Conservation (phyloP, 1,140 invertebrate genomes). For the Leptopilina boulardi region DNA sequence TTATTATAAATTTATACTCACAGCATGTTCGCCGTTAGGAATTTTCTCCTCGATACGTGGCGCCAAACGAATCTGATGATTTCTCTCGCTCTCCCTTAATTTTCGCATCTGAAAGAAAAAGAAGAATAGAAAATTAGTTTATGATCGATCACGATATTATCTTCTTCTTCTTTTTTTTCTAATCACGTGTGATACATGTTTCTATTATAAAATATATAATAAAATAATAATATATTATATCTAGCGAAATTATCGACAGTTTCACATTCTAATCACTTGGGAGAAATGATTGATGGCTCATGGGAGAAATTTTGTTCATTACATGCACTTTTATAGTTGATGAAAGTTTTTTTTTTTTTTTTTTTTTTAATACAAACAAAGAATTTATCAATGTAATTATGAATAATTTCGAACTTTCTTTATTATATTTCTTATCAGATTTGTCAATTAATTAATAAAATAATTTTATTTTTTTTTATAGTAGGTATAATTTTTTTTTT, state of each 20-base stretch:
- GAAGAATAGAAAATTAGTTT: slow-evolving; percentile 49
- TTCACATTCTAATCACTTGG: slow-evolving; percentile 17
- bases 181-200: slow-evolving; percentile 15
- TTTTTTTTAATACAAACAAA: not conserved
- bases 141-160: slow-evolving; percentile 46
- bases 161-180: no score
- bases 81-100: slow-evolving; percentile 67
- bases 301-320: not conserved
- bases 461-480: no score
- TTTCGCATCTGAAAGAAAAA: slow-evolving; percentile 71
- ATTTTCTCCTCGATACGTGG: slow-evolving; percentile 66
- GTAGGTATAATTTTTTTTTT: no score
- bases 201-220: not conserved
- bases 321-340: not conserved
- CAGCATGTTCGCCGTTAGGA: slow-evolving; percentile 62
- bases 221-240: not conserved
- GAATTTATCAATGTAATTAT: not conserved
- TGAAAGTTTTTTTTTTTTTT: not conserved
- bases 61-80: slow-evolving; percentile 63
- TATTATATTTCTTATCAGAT: not conserved
- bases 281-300: not conserved
- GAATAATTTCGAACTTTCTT: not conserved
- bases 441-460: no score
- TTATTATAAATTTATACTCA: slow-evolving; percentile 50
- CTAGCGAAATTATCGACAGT: slow-evolving; percentile 4